Evolutionary conservation across 2,113 vertebrate genomes (phyloP).

Genomic region (Varanus salvator): DNA sequence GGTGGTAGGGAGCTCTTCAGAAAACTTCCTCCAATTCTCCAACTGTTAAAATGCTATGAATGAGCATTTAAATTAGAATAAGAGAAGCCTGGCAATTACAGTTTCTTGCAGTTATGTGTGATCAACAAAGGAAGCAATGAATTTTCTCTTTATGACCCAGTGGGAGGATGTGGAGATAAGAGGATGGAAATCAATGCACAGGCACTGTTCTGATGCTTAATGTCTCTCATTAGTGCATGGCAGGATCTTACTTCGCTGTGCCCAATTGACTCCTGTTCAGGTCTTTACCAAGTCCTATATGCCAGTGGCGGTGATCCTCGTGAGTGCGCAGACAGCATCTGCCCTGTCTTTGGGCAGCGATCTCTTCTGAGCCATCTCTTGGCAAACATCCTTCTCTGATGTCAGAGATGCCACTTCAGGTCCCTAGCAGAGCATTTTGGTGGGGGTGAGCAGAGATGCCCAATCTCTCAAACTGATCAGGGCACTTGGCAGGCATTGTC

Average conservation of each 20-base stretch:
- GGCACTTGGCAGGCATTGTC: not conserved
- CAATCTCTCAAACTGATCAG: not conserved
- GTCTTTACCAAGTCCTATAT: not conserved
- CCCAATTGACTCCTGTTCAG: slow-evolving; percentile 11
- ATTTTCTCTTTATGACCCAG: not conserved
- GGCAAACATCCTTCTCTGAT: slow-evolving; percentile 44
- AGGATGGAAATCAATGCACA: not conserved
- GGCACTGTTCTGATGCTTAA: slow-evolving; percentile 17
- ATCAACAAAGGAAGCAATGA: not conserved
- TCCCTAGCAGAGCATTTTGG: not conserved
- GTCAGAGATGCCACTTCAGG: not conserved
- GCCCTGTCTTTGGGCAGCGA: slow-evolving; percentile 35
- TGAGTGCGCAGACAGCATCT: slow-evolving; percentile 29
- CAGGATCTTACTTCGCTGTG: slow-evolving; percentile 12
- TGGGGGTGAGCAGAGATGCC: not conserved
- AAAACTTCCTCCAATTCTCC: not conserved
- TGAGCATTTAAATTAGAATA: not conserved
- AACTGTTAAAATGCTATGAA: not conserved
- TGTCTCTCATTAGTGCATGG: not conserved
- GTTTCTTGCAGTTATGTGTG: not conserved
- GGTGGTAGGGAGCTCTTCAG: not conserved
- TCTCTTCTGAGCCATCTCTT: slow-evolving; percentile 24
- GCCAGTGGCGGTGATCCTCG: not conserved
- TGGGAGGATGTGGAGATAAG: slow-evolving; percentile 3
- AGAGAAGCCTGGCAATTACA: not conserved